Percentiles rank a stretch among this genome's conserved stretches.
These are phyloP conservation scores for Brachionus calyciflorus DNA, from an alignment of 1,140 invertebrate genomes.

Conservation along the genomic window DNA sequence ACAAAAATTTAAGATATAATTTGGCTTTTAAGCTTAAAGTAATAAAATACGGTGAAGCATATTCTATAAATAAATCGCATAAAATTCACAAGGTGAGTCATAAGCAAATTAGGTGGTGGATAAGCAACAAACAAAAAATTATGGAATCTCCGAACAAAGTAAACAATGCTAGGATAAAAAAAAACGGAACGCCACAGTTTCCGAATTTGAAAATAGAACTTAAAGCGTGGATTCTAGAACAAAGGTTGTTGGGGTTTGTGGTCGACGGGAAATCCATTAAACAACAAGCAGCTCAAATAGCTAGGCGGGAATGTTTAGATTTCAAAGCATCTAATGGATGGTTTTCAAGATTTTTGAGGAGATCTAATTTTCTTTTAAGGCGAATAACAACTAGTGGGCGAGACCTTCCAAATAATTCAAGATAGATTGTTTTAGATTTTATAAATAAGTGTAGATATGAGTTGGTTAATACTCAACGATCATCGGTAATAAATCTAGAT, in stretches of 20 bases:
- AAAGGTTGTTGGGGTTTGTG: neutral
- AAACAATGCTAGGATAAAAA: neutral
- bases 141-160: neutral
- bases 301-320: neutral
- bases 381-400: slow-evolving; percentile 3
- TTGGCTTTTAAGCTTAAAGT: no score
- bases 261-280: neutral
- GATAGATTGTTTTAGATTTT: neutral
- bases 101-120: neutral
- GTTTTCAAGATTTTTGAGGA: neutral
- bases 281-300: neutral
- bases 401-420: neutral
- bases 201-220: slow-evolving; percentile 4
- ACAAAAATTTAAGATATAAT: no score
- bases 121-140: neutral
- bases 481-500: neutral
- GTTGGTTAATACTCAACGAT: neutral
- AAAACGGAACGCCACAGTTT: neutral
- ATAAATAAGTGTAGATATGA: slow-evolving; percentile 1
- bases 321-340: slow-evolving; percentile 15
- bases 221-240: slow-evolving; percentile 5
- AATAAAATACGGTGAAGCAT: no score
- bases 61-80: no score
- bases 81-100: no score
- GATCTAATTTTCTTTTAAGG: neutral